Evolutionary conservation across 2,113 vertebrate genomes (phyloP), one percentile per base, ranked within the genome.

Genomic region (Lonchura striata): DNA sequence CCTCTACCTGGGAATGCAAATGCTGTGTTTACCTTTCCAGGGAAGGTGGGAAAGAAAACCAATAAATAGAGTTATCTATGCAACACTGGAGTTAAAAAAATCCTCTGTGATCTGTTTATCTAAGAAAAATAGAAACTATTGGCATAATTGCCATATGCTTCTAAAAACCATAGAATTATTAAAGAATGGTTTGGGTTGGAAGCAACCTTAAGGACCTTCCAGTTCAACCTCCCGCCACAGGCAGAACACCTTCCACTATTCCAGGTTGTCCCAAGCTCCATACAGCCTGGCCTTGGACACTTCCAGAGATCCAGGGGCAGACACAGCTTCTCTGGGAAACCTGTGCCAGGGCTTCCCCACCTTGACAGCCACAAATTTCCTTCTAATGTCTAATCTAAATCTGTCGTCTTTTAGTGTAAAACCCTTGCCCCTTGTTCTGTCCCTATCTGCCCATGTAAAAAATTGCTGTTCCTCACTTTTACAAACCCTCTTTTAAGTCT

Each of bases 231-330:
- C 16, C 6, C 59, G 44, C 15, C 37, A 24, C 4, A 9, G 6
- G 13, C 27, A 81, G 44, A 23, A 39, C 69, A 60, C 1, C 11
- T 82, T 5, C 16, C n/a, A 41, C 11, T 15, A 0, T 7, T 3
- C n/a, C 61, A 49, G 14, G 8, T 0, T 41, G 11, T 41, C 76
- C n/a, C 39, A 22, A 61, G 13, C 1, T 9, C 20, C 0, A 0
- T 30, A 30, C 47, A 61, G 0, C 17, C 61, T 41, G 30, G 24
- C n/a, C 54, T 35, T 27, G 47, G 17, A 4, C 61, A 61, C n/a
- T 68, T 0, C 28, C 54, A 76, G 86, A 3, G 39, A 41, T 54
- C 11, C 42, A 49, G 46, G 16, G 20, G 4, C n/a, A 82, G 60
- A 33, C 68, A 10, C 44, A 44, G 46, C 39, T 66, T 0, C 35